These are phyloP conservation scores for Hetaerina americana DNA, from an alignment of 1,140 invertebrate species.

Conservation along the genomic window DNA sequence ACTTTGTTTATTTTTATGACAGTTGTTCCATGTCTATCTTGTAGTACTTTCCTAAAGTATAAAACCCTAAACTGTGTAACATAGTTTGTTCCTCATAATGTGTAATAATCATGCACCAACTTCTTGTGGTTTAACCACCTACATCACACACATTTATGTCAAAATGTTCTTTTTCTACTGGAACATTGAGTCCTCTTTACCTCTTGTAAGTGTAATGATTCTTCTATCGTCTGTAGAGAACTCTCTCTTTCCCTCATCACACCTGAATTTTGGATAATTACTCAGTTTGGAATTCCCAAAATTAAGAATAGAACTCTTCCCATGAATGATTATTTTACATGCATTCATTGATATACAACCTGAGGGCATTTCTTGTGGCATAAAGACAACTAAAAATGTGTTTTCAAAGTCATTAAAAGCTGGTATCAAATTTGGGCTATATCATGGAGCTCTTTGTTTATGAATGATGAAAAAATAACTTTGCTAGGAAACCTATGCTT, in stretches of 20 bases:
- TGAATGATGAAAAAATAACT: too few species aligned
- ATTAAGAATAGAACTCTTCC: too few species aligned
- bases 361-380: too few species aligned
- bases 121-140: background rate
- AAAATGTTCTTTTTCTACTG: background rate
- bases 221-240: background rate
- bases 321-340: too few species aligned
- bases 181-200: background rate
- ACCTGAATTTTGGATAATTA: too few species aligned
- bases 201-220: background rate
- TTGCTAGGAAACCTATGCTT: too few species aligned
- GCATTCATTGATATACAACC: too few species aligned
- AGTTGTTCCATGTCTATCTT: background rate
- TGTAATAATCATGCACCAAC: background rate
- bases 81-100: background rate
- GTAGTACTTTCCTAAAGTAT: background rate
- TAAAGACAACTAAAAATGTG: too few species aligned
- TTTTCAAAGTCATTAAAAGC: too few species aligned
- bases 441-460: too few species aligned
- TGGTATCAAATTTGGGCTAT: too few species aligned
- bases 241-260: background rate
- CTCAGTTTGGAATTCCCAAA: too few species aligned
- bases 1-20: background rate
- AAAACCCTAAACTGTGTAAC: background rate
- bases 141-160: background rate